Conservation (phyloP, 2,113 vertebrate genomes). For the Muscicapa adusta region DNA sequence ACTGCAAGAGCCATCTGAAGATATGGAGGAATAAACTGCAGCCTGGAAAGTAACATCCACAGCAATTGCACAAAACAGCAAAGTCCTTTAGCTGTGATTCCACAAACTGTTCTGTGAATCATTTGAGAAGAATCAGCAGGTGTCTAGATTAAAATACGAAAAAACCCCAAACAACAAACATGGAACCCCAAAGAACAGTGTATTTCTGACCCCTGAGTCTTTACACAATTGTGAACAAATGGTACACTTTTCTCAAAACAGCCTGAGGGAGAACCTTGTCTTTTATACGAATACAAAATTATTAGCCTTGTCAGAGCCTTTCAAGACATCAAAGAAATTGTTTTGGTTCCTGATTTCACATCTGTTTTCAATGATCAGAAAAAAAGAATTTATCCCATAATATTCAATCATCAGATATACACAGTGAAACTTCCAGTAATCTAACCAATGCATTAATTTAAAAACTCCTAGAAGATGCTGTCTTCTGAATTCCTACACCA, state of each 20-base stretch:
- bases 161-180: neutral
- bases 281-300: neutral
- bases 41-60: neutral
- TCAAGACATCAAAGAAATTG: neutral
- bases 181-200: neutral
- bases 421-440: neutral
- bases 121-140: neutral
- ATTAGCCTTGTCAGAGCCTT: neutral
- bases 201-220: neutral
- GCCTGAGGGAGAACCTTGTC: neutral
- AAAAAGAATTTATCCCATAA: neutral
- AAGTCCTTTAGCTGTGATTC: neutral
- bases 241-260: neutral
- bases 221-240: neutral
- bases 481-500: neutral
- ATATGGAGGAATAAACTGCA: neutral
- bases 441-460: neutral
- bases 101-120: neutral
- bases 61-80: neutral
- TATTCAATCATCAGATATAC: neutral
- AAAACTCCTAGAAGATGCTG: neutral
- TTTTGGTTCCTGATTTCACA: neutral
- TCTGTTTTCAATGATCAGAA: neutral
- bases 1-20: neutral
- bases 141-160: neutral